These are phyloP conservation scores for Brachionus calyciflorus DNA, from an alignment of 1,140 invertebrate genomes.

Conservation along the genomic window DNA sequence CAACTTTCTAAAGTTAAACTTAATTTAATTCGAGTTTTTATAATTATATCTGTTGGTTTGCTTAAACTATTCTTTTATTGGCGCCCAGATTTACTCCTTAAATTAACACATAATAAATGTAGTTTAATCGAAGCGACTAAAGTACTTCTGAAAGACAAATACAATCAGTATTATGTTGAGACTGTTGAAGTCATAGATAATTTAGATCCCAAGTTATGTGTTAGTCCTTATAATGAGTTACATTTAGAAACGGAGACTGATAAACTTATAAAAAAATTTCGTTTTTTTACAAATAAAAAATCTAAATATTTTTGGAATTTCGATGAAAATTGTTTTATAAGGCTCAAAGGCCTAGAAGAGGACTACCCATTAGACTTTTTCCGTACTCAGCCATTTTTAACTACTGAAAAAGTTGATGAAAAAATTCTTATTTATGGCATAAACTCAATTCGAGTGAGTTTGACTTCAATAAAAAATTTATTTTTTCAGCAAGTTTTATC, in stretches of 20 bases:
- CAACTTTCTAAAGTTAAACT: constrained; percentile 61
- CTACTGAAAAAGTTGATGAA: not conserved
- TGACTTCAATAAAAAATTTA: not conserved
- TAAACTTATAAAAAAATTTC: not conserved
- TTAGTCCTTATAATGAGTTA: not conserved
- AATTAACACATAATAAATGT: constrained; percentile 70
- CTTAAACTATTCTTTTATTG: constrained; percentile 79
- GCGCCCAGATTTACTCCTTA: constrained; percentile 75
- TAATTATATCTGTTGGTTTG: constrained; percentile 70
- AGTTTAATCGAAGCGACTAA: constrained; percentile 70
- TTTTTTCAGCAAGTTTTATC: not conserved
- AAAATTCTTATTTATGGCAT: not conserved
- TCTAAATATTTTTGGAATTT: not conserved
- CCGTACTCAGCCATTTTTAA: not conserved
- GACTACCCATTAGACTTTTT: not conserved
- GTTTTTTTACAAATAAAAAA: not conserved
- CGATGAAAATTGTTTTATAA: not conserved
- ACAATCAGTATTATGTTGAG: not conserved
- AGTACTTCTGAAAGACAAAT: constrained; percentile 66
- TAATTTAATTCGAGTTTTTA: constrained; percentile 66
- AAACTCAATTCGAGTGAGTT: not conserved
- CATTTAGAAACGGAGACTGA: not conserved
- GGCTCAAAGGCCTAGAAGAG: not conserved
- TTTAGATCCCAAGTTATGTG: not conserved
- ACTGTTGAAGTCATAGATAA: not conserved